Base-by-base conservation (phyloP, 2,797 vertebrate genomes). In the Danio albolineatus region DNA sequence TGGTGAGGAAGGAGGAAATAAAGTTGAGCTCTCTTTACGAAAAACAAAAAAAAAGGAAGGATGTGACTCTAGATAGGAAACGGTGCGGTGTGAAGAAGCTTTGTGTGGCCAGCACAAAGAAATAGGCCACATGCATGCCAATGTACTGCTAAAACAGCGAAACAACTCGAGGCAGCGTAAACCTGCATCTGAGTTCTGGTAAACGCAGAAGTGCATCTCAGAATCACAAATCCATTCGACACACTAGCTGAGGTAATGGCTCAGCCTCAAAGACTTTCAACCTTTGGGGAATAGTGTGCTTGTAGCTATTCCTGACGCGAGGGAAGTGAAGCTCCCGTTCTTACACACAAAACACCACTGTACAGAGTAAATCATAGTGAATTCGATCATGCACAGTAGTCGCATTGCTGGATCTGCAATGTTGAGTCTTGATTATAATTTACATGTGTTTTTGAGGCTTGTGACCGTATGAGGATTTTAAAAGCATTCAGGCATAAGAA, bases 1-100 rank as follows among this genome's bases (percentile, higher is more conserved):
- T 43, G 17, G 5, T 74, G 78, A 83, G 10, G 44, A 21, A 81
- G 78, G 72, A 53, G 41, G 85, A 89, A 88, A 87, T 87, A 88
- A 88, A 86, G 75, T 53, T 53, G 82, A 82, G 83, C 66, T 17
- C 44, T 17, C 80, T 80, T 85, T 84, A 85, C 82, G 10, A 1
- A 75, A 76, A 80, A 86, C 85, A 89, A 89, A 90, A 91, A 90
- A 91, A 89, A 85, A 88, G 87, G 86, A 89, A 90, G 88, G 86
- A 84, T 79, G 9, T 73, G 83, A 84, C 87, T 86, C 75, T 81
- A 84, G 87, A 91, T 83, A 89, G 91, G 91, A 93, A 90, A 89
- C 81, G 62, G 49, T 69, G 82, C 81, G 86, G 87, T 88, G 87
- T 89, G 65, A 74, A 75, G 69, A 82, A 56, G 64, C 76, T 48